Conservation (phyloP, 2,113 vertebrate genomes). For the Pongo pygmaeus region DNA sequence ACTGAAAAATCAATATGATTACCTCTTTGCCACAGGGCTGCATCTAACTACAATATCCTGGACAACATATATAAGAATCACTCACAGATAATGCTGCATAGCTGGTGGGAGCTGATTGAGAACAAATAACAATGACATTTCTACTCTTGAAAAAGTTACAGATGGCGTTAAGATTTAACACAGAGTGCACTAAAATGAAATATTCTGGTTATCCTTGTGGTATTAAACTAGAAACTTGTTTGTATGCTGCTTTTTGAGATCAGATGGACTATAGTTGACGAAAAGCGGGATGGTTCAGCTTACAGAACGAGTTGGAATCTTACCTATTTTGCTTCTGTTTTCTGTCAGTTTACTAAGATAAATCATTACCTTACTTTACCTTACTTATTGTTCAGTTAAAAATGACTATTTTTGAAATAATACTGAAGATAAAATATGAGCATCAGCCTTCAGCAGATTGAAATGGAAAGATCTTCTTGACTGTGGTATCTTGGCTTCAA, state of each 20-base stretch:
- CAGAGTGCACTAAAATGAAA: neutral
- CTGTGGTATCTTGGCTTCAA: neutral
- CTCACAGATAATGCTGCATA: constrained; percentile 47
- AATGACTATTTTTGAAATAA: neutral
- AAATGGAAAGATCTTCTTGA: neutral
- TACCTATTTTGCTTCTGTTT: neutral
- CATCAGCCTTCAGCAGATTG: neutral
- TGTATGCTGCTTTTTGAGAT: neutral
- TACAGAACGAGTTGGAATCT: neutral
- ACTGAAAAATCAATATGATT: constrained; percentile 71
- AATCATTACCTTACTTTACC: neutral
- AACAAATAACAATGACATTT: neutral
- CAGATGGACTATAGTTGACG: neutral
- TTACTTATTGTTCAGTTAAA: neutral
- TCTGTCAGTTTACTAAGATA: neutral
- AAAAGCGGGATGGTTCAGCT: neutral
- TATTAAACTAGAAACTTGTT: neutral
- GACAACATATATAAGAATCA: neutral
- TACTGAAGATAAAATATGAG: constrained; percentile 1
- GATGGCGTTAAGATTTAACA: neutral
- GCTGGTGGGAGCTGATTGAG: neutral
- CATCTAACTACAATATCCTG: neutral
- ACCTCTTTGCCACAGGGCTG: constrained; percentile 56
- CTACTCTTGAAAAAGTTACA: neutral
- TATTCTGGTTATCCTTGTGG: fast-evolving